Percentiles rank a stretch among this genome's conserved stretches.
Conservation (phyloP, 2,113 vertebrate species). For the Scartelaos histophorus region DNA sequence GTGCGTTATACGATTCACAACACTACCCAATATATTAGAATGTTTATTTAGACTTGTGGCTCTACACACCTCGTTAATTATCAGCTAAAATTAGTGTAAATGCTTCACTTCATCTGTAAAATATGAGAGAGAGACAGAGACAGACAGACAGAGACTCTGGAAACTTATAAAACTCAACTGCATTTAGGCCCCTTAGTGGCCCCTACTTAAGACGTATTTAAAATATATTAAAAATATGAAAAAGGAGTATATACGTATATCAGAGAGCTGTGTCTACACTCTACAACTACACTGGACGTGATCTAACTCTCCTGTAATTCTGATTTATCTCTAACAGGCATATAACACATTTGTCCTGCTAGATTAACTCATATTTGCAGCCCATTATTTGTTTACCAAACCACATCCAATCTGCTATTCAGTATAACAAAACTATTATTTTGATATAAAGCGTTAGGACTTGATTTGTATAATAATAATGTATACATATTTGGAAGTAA, state of each 20-base stretch:
- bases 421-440: constrained; percentile 8
- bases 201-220: neutral
- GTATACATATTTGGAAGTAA: neutral
- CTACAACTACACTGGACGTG: neutral
- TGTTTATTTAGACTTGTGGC: constrained; percentile 66
- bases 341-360: constrained; percentile 22
- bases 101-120: constrained; percentile 28
- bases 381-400: constrained; percentile 38
- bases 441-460: neutral
- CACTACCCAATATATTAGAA: constrained; percentile 33
- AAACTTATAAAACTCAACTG: neutral
- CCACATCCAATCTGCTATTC: constrained; percentile 13
- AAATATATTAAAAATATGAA: neutral
- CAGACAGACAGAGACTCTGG: neutral
- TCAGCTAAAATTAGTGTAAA: constrained; percentile 43
- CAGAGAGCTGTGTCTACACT: neutral
- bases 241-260: neutral
- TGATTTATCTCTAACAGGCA: neutral
- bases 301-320: neutral
- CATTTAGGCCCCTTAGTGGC: neutral
- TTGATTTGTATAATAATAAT: neutral
- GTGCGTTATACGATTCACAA: neutral
- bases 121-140: neutral
- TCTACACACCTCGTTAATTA: constrained; percentile 41
- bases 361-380: neutral